Base-by-base conservation (phyloP, 2,797 vertebrate genomes). In the Malurus splendens region DNA sequence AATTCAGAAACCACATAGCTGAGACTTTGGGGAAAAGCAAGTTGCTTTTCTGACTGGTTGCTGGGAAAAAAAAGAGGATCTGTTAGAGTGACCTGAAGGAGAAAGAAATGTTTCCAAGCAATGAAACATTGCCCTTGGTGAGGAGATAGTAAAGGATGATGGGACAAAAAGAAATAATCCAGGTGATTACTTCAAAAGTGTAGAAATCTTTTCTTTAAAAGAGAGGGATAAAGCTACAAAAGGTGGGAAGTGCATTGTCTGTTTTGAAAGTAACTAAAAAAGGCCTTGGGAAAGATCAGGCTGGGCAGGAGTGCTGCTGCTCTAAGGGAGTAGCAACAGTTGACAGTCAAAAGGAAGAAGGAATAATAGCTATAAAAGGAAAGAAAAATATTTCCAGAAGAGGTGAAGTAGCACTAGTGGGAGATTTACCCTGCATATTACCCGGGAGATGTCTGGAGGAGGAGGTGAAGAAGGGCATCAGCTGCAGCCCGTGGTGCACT, bases 251-350 rank as follows among this genome's bases (percentile, higher is more conserved):
- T 59, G n/a, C 62, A 45, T 52, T 84, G 73, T 89, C 51, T 87
- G 55, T 85, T 85, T 75, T 81, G 73, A 81, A 90, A 92, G 80
- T 22, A 83, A 71, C 68, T 85, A 14, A 66, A 79, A 74, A 73
- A 87, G 75, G 59, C 61, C 28, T 87, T 67, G 78, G 61, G 68
- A 90, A 89, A 78, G 88, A 91, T 61, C 66, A 93, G 76, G 60
- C 77, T 48, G 66, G 67, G 74, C 87, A 70, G 56, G 39, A 93
- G 57, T 1, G 0, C 42, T 52, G 57, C 57, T 61, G 56, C 86
- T 90, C 67, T 82, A 8, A 85, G 81, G 59, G 81, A 90, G 51
- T 9, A 83, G 57, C 60, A 93, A 60, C 64, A 71, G 71, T 44
- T 83, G 87, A 59, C 52, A 51, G 71, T 80, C 72, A 84, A 89